Evolutionary conservation across 2,888 invertebrate genomes (phyloP), one percentile per base, ranked within the genome.

Genomic region (Apamea crenata): DNA sequence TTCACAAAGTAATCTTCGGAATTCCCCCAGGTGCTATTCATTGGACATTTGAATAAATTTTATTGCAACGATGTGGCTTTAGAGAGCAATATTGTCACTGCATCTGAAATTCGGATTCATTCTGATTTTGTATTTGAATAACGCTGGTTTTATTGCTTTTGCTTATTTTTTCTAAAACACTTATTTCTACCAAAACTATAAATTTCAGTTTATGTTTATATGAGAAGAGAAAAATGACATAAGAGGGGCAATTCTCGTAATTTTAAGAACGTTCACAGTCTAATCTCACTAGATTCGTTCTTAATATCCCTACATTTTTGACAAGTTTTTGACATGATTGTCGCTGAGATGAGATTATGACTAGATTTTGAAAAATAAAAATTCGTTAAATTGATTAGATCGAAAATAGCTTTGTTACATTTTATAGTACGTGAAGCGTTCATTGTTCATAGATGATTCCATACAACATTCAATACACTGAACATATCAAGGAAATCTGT

Each of bases 21-120:
- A 50, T 32, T 63, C 70, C 21, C 68, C 4, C 10, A 73, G 66
- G 84, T 73, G 50, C 32, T 53, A 66, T 53, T 74, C 77, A 76
- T 74, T 50, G 63, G 5, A 63, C 16, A 80, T 87, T 84, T 84
- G 65, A 87, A 84, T 77, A 83, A 47, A 56, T 71, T 73, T 74
- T 76, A 83, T 77, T 68, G 63, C 63, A 71, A 74, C 61, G n/a
- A 63, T 66, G 61, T 68, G 36, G 40, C 77, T 67, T 74, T 12
- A 29, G 36, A 79, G 63, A 70, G 36, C 32, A 74, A 70, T 74
- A 68, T 63, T n/a, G 29, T 59, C 61, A 78, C 65, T 74, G 69
- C 36, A 74, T 83, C 70, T 70, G 29, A 32, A 72, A 72, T 71
- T 21, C 18, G 18, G 8, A 8, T 63, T 50, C 0, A 21, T 18